Evolutionary conservation across 2,888 invertebrate species (phyloP).

Genomic region (Leptogaster cylindrica): DNA sequence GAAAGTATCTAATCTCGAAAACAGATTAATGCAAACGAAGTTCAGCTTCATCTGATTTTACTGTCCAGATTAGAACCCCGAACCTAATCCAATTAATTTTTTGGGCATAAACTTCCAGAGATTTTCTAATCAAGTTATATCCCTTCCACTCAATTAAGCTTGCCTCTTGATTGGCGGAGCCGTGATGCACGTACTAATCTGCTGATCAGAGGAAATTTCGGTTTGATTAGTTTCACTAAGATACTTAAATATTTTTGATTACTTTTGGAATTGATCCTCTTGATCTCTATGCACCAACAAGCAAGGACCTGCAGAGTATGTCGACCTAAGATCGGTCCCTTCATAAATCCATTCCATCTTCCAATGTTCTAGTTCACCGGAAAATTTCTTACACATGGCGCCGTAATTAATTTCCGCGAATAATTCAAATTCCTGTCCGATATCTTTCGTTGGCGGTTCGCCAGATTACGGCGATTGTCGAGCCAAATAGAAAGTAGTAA

Average conservation of each 20-base stretch:
- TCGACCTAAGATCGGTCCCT: too few relatives aligned
- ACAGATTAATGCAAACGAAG: slow-evolving; percentile 18
- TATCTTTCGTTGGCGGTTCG: slow-evolving; percentile 16
- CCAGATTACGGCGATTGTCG: slow-evolving; percentile 17
- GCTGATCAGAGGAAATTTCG: too few relatives aligned
- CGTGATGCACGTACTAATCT: too few relatives aligned
- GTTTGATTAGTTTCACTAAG: too few relatives aligned
- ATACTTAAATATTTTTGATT: too few relatives aligned
- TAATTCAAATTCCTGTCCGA: not conserved
- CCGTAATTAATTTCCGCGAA: slow-evolving; percentile 19
- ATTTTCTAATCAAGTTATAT: slow-evolving; percentile 24
- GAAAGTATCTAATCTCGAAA: not conserved
- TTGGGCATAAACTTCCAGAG: slow-evolving; percentile 18
- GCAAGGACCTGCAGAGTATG: too few relatives aligned
- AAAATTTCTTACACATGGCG: too few relatives aligned
- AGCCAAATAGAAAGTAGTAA: slow-evolving; percentile 19
- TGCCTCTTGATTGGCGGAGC: too few relatives aligned
- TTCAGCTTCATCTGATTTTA: slow-evolving; percentile 18
- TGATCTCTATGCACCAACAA: too few relatives aligned
- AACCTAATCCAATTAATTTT: slow-evolving; percentile 32
- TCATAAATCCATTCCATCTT: too few relatives aligned
- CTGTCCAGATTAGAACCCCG: slow-evolving; percentile 4
- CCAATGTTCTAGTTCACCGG: too few relatives aligned
- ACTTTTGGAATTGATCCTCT: too few relatives aligned
- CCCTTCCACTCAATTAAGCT: slow-evolving; percentile 18